Evolutionary conservation across 1,140 invertebrate genomes (phyloP).

Genomic region (Cherax destructor): DNA sequence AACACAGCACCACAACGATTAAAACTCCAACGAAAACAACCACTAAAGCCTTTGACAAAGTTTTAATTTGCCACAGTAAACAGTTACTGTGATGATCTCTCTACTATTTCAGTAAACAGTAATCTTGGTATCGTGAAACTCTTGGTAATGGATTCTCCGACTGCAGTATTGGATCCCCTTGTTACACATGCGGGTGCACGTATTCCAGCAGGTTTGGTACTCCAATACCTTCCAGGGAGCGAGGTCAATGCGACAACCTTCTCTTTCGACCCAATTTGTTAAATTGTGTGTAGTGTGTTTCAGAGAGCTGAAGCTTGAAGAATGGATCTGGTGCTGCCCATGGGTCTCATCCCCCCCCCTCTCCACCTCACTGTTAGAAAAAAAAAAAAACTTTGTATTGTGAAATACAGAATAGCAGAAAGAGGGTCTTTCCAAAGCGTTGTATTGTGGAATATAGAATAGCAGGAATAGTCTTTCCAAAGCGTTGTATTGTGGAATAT

Average conservation of each 20-base stretch:
- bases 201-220: neutral
- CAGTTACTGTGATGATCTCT: too few species aligned
- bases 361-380: neutral
- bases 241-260: slow-evolving; percentile 6
- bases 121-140: neutral
- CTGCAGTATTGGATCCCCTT: neutral
- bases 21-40: too few species aligned
- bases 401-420: neutral
- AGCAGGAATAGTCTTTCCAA: too few species aligned
- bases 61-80: too few species aligned
- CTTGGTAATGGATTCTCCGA: neutral
- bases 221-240: neutral
- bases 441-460: neutral
- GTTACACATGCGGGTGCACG: neutral
- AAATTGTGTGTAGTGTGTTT: neutral
- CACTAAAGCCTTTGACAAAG: too few species aligned
- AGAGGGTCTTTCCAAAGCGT: neutral
- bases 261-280: slow-evolving; percentile 3
- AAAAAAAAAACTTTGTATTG: neutral
- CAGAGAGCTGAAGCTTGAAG: neutral
- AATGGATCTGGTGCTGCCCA: neutral
- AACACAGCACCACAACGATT: too few species aligned
- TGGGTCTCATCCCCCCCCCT: neutral
- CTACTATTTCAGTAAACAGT: too few species aligned
- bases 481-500: too few species aligned